These are phyloP conservation scores for Rapana venosa DNA, from an alignment of 2,888 invertebrate genomes.

Conservation along the genomic window DNA sequence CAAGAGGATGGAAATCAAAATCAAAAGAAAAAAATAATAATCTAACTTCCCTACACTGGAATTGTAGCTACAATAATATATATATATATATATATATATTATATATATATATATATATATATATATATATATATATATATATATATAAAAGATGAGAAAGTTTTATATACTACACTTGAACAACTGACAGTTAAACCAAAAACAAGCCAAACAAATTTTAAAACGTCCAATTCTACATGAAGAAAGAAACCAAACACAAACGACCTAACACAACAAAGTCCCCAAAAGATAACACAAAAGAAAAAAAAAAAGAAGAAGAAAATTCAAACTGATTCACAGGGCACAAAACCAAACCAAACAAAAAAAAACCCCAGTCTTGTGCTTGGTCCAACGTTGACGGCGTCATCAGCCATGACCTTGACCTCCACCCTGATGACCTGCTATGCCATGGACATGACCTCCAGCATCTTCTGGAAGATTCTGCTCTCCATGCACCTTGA, in stretches of 20 bases:
- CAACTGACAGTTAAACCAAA: background rate
- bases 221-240: background rate
- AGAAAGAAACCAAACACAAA: background rate
- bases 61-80: background rate
- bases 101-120: too few relatives aligned
- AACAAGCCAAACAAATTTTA: background rate
- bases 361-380: background rate
- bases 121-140: too few relatives aligned
- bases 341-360: background rate
- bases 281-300: background rate
- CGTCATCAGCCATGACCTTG: background rate
- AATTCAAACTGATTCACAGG: background rate
- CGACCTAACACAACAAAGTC: background rate
- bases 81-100: too few relatives aligned
- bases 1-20: too few relatives aligned
- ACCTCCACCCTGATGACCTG: background rate
- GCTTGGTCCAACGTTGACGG: background rate
- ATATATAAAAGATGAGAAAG: background rate
- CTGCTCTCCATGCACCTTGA: constrained; percentile 69
- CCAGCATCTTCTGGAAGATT: constrained; percentile 12
- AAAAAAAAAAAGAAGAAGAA: background rate
- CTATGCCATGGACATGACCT: constrained; percentile 14
- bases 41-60: too few relatives aligned
- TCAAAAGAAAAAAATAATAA: too few relatives aligned
- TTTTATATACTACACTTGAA: background rate